Base-by-base conservation (phyloP, 2,113 vertebrate species). In the Upupa epops region DNA sequence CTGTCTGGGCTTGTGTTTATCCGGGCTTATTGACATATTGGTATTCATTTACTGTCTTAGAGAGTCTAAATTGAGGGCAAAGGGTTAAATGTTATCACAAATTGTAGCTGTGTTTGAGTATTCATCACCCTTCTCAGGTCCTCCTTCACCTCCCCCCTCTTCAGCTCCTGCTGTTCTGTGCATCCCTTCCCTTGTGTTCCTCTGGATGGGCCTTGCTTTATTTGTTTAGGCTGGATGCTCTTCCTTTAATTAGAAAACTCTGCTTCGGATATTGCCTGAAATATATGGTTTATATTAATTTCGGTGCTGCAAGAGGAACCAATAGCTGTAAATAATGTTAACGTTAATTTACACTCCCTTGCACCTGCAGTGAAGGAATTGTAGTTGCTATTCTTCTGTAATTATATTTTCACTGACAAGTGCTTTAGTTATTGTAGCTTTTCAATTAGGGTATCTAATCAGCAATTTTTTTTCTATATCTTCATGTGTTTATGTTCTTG, bases 1-100 rank as follows among this genome's bases (percentile, higher is more conserved):
- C 86, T 84, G 52, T 32, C 80, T 90, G 86, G 72, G 83, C 82
- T 89, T 51, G 60, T 88, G 87, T 96, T 97, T 96, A 88, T 93
- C 89, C 83, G 82, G 59, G 51, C 60, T 92, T 96, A 88, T 89
- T 94, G 94, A 92, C 75, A 83, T 81, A 92, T 70, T 88, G 86
- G 72, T 91, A 89, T 91, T 96, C 84, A 77, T 96, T 94, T 96
- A 94, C 64, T 75, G 72, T 91, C 94, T 94, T 79, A 71, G 68
- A 94, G 79, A 84, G 81, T 82, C 94, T 84, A 93, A 96, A 96
- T 95, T 96, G 93, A 92, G 94, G 96, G 93, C 95, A 97, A 72
- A 76, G 92, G 95, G 96, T 97, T 97, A 97, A 96, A 96, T 90
- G 94, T 94, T 95, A 94, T 88, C 93, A 95, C 96, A 96, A 89